Evolutionary conservation across 1,140 invertebrate genomes (phyloP).

Genomic region (Drosophila sulfurigaster): DNA sequence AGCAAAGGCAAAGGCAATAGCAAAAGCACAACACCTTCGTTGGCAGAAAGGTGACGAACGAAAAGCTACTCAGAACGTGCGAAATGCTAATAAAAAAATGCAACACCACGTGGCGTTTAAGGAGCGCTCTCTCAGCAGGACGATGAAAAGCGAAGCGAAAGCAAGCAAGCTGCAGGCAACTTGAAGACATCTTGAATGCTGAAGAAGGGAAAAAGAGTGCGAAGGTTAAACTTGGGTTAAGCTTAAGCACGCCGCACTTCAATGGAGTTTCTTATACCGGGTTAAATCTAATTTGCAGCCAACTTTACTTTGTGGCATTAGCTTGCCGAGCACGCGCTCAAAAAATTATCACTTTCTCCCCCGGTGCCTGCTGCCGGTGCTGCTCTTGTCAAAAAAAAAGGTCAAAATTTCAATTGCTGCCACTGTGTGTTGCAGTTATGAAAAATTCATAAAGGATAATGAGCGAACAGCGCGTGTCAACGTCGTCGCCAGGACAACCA

Average conservation of each 20-base stretch:
- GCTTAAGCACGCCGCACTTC: conserved; percentile 53
- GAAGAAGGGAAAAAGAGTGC: neutral
- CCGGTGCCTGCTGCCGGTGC: too few species aligned
- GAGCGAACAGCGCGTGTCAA: conserved; percentile 81
- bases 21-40: conserved; percentile 23
- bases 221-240: conserved; percentile 64
- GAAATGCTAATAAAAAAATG: conserved; percentile 76
- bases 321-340: conserved; percentile 74
- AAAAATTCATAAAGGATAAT: conserved; percentile 84
- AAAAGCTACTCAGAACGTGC: conserved; percentile 60
- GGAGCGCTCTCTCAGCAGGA: neutral
- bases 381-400: conserved; percentile 42
- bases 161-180: neutral
- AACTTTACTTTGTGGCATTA: conserved; percentile 61
- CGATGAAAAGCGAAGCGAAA: neutral
- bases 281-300: conserved; percentile 72
- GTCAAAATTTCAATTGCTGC: conserved; percentile 64
- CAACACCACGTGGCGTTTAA: conserved; percentile 56
- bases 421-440: conserved; percentile 67
- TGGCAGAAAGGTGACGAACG: conserved; percentile 6
- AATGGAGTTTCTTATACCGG: conserved; percentile 56
- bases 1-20: conserved; percentile 13
- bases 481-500: conserved; percentile 52
- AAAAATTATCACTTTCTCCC: conserved; percentile 62
- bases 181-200: conserved; percentile 34